Percentiles rank a stretch among this genome's conserved stretches.
These are phyloP conservation scores for Mongoloraphidia duomilia DNA, from an alignment of 2,888 invertebrate genomes.

Conservation along the genomic window DNA sequence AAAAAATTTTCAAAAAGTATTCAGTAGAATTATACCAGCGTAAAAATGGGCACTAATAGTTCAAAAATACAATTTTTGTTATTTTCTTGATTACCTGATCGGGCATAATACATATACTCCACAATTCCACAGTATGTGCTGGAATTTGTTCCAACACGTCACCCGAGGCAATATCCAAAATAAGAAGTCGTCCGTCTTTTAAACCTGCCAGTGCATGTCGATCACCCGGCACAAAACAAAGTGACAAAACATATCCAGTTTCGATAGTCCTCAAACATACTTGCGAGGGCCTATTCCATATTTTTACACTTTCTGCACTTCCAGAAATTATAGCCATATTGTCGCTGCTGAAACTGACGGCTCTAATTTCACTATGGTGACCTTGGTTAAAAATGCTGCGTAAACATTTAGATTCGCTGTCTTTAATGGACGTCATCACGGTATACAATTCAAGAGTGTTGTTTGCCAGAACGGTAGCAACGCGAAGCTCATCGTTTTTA, in stretches of 20 bases:
- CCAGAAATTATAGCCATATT: slow-evolving; percentile 76
- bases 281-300: slow-evolving; percentile 77
- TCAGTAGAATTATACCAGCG: slow-evolving; percentile 1
- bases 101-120: slow-evolving; percentile 63
- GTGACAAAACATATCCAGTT: slow-evolving; percentile 51
- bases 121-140: slow-evolving; percentile 70
- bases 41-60: slow-evolving; percentile 5
- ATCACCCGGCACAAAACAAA: slow-evolving; percentile 79
- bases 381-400: slow-evolving; percentile 59
- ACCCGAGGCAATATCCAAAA: slow-evolving; percentile 74
- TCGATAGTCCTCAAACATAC: slow-evolving; percentile 55
- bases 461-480: slow-evolving; percentile 50
- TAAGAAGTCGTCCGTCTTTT: slow-evolving; percentile 66
- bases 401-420: slow-evolving; percentile 40
- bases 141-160: slow-evolving; percentile 65
- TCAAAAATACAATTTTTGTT: slow-evolving; percentile 4
- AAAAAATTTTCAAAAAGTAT: slow-evolving; percentile 7
- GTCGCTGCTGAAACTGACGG: slow-evolving; percentile 81
- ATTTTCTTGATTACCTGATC: slow-evolving; percentile 46
- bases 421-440: slow-evolving; percentile 27
- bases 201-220: slow-evolving; percentile 78
- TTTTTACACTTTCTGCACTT: slow-evolving; percentile 74
- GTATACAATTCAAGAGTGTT: slow-evolving; percentile 63
- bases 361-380: slow-evolving; percentile 79
- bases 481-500: slow-evolving; percentile 52